Percentiles rank a stretch among this genome's conserved stretches.
Conservation (phyloP, 1,140 invertebrate species). For the Drosophila teissieri region DNA sequence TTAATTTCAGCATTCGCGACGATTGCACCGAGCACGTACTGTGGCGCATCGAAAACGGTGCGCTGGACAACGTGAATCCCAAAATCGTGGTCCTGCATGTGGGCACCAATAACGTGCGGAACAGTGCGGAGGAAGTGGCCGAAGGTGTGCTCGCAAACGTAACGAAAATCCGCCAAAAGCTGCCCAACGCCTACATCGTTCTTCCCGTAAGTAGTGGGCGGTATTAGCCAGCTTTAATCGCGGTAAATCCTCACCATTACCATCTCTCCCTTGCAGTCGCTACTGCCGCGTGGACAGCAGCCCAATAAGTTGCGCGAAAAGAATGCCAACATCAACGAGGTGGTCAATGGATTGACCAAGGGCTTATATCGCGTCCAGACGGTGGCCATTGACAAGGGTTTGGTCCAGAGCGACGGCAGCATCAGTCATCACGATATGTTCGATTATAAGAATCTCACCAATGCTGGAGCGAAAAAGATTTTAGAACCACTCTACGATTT, state of each 20-base stretch:
- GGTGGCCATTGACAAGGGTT: constrained; percentile 90
- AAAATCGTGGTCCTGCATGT: constrained; percentile 95
- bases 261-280: constrained; percentile 87
- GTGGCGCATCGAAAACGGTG: constrained; percentile 95
- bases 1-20: constrained; percentile 95
- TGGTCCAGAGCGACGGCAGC: constrained; percentile 90
- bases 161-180: constrained; percentile 89
- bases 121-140: constrained; percentile 91
- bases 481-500: constrained; percentile 93
- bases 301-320: constrained; percentile 92
- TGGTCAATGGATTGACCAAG: constrained; percentile 87
- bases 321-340: constrained; percentile 90
- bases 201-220: constrained; percentile 88
- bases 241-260: background rate
- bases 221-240: background rate
- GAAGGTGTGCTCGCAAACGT: constrained; percentile 93
- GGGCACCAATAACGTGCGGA: constrained; percentile 93
- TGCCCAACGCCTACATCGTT: constrained; percentile 91
- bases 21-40: constrained; percentile 95
- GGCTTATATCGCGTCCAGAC: constrained; percentile 88
- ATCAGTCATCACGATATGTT: constrained; percentile 94
- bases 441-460: constrained; percentile 94
- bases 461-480: constrained; percentile 92
- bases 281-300: constrained; percentile 93
- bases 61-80: constrained; percentile 93